Evolutionary conservation across 2,888 invertebrate species (phyloP).

Genomic region (Melangyna quadrimaculata): DNA sequence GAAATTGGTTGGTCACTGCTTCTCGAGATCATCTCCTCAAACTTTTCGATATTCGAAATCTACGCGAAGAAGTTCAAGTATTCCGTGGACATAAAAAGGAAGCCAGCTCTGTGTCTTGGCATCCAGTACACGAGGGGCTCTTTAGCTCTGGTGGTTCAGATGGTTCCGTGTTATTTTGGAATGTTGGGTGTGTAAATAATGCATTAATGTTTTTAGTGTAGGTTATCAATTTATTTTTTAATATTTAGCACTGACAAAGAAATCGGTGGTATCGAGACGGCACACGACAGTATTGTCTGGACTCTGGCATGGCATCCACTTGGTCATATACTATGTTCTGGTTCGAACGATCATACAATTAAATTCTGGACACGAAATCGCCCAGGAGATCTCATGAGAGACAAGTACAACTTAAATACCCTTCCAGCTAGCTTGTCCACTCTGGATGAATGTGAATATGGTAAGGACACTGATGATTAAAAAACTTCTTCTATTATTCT

Average conservation of each 20-base stretch:
- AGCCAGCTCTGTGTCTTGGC: slow-evolving; percentile 98
- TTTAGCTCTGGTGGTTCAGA: slow-evolving; percentile 99
- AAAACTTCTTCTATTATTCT: not conserved
- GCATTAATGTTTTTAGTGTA: not conserved
- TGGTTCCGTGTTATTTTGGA: slow-evolving; percentile 99
- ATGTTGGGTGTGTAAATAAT: slow-evolving; percentile 89
- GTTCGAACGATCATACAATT: slow-evolving; percentile 99
- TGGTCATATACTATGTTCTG: slow-evolving; percentile 98
- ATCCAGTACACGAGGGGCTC: slow-evolving; percentile 97
- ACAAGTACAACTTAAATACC: slow-evolving; percentile 97
- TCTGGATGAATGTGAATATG: slow-evolving; percentile 87
- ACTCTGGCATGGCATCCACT: slow-evolving; percentile 99
- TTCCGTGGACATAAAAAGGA: slow-evolving; percentile 99
- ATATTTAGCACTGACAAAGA: slow-evolving; percentile 94
- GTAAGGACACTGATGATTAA: slow-evolving; percentile 76
- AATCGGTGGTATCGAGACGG: slow-evolving; percentile 98
- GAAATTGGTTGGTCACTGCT: slow-evolving; percentile 99
- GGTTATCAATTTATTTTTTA: not conserved
- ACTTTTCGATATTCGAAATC: slow-evolving; percentile 97
- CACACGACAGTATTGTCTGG: slow-evolving; percentile 99
- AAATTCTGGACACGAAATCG: slow-evolving; percentile 99
- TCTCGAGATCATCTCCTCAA: slow-evolving; percentile 98
- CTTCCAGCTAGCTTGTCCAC: slow-evolving; percentile 91
- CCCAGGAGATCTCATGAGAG: slow-evolving; percentile 98
- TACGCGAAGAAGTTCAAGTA: slow-evolving; percentile 96